Conservation (phyloP, 1,140 invertebrate genomes). For the Pemphigus obesinymphae region DNA sequence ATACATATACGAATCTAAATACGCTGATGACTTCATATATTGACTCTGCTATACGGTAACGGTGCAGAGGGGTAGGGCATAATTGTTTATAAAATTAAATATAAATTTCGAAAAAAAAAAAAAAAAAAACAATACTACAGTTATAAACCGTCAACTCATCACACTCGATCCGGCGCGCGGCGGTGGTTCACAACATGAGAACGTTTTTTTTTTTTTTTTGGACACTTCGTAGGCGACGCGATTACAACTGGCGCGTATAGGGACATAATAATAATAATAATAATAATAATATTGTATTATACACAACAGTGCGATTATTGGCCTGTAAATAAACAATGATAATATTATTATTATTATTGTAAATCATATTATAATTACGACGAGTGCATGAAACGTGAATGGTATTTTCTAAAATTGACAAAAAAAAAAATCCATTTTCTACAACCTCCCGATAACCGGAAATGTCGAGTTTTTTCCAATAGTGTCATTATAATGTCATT, state of each 20-base stretch:
- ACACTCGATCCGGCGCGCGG: neutral
- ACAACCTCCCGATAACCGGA: too few species aligned
- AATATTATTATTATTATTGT: neutral
- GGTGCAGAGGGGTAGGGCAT: neutral
- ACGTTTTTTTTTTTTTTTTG: slow-evolving; percentile 10
- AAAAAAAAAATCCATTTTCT: too few species aligned
- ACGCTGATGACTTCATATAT: slow-evolving; percentile 9
- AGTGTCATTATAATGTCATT: too few species aligned
- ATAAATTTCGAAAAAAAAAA: neutral
- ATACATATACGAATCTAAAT: neutral
- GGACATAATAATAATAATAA: too few species aligned
- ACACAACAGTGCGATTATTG: neutral
- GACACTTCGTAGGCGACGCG: neutral
- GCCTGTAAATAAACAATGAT: neutral
- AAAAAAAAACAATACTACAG: neutral
- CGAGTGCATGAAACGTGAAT: too few species aligned
- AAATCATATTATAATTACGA: neutral
- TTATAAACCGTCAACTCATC: slow-evolving; percentile 34
- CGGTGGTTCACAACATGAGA: neutral
- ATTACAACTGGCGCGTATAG: slow-evolving; percentile 8
- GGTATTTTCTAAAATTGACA: too few species aligned
- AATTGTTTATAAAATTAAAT: slow-evolving; percentile 32
- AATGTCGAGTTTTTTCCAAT: too few species aligned
- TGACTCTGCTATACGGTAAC: neutral
- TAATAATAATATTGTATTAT: neutral